phyloP scores from a whole-genome alignment of 1,140 invertebrate genomes.

The Melitaea cinxia region DNA sequence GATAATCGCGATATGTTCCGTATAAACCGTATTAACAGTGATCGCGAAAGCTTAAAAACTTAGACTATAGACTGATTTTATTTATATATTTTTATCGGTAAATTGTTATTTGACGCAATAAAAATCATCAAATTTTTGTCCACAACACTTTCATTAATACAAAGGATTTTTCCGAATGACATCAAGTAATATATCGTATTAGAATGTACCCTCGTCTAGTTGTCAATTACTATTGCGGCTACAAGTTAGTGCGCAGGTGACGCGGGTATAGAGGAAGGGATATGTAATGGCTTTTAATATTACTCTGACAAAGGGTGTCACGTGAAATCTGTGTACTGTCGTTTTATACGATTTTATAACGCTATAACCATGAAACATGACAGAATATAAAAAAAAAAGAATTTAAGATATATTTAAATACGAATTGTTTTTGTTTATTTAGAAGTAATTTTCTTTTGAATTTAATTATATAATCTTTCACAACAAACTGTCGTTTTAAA shows the following conservation, averaged over 20 bases:
- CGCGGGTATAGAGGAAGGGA: constrained; percentile 38
- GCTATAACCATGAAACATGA: neutral
- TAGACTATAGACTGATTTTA: too few relatives aligned
- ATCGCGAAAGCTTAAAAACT: too few relatives aligned
- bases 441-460: too few relatives aligned
- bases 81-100: too few relatives aligned
- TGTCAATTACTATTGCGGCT: constrained; percentile 60
- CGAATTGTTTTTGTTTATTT: too few relatives aligned
- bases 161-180: constrained; percentile 5
- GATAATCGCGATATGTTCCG: too few relatives aligned
- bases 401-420: too few relatives aligned
- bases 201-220: constrained; percentile 58
- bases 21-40: too few relatives aligned
- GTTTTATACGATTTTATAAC: neutral
- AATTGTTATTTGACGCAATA: too few relatives aligned
- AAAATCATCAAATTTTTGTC: neutral
- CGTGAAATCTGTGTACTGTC: constrained; percentile 10
- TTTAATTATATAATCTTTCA: too few relatives aligned
- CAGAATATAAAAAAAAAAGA: too few relatives aligned
- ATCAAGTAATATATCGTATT: constrained; percentile 34
- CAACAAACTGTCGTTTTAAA: too few relatives aligned
- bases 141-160: neutral
- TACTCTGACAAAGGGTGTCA: constrained; percentile 15
- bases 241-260: constrained; percentile 40
- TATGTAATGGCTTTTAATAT: constrained; percentile 32